These are phyloP conservation scores for Gryllus longicercus DNA, from an alignment of 2,888 invertebrate genomes.

Conservation along the genomic window DNA sequence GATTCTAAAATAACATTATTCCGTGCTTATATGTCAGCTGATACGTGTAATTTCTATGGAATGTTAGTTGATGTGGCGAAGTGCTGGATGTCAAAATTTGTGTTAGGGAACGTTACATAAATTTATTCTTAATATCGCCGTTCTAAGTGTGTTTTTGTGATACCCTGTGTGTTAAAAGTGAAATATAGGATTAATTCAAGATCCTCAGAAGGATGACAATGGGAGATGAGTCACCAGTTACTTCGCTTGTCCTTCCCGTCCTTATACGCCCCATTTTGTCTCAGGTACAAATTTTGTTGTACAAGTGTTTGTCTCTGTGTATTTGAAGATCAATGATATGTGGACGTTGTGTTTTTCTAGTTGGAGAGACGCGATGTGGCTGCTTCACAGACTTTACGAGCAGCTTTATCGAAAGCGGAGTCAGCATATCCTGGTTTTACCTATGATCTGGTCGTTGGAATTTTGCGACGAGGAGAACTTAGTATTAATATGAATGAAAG, in stretches of 20 bases:
- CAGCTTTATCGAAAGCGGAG: constrained; percentile 87
- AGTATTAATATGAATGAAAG: constrained; percentile 93
- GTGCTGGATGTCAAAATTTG: background rate
- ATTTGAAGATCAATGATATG: background rate
- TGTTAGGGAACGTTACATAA: background rate
- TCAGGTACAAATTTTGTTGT: constrained; percentile 59
- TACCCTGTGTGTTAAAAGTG: background rate
- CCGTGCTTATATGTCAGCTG: background rate
- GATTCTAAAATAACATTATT: too few species aligned
- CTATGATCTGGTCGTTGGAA: constrained; percentile 85
- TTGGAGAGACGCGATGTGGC: constrained; percentile 85
- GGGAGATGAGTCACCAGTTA: constrained; percentile 91
- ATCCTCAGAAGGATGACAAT: constrained; percentile 71
- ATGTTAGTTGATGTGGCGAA: constrained; percentile 8
- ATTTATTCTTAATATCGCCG: background rate
- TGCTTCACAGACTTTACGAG: constrained; percentile 86
- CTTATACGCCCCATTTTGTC: constrained; percentile 87
- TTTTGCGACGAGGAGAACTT: constrained; percentile 79
- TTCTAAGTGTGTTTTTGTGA: background rate
- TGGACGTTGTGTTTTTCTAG: constrained; percentile 52
- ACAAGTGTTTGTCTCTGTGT: background rate
- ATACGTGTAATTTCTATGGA: background rate
- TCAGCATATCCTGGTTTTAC: constrained; percentile 86
- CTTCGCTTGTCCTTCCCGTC: constrained; percentile 86
- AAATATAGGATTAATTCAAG: constrained; percentile 20